Evolutionary conservation across 1,140 invertebrate species (phyloP).

Genomic region (Drosophila suzukii): DNA sequence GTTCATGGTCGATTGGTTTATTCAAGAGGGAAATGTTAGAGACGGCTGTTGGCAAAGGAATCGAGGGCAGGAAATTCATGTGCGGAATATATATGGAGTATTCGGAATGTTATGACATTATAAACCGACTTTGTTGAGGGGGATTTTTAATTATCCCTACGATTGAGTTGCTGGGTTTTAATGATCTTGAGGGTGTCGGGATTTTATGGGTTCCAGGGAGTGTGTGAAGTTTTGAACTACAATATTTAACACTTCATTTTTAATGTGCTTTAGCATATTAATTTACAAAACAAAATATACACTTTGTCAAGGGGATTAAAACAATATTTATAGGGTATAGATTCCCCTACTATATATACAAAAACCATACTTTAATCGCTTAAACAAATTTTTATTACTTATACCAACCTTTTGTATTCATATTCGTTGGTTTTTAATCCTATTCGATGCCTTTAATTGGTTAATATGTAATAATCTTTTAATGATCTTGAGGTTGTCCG

Average conservation of each 20-base stretch:
- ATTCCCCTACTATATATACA: too few relatives aligned
- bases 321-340: too few relatives aligned
- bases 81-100: slow-evolving; percentile 17
- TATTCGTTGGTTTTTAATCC: too few relatives aligned
- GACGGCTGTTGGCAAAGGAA: slow-evolving; percentile 5
- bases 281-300: neutral
- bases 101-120: slow-evolving; percentile 28
- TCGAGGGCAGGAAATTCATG: slow-evolving; percentile 31
- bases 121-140: slow-evolving; percentile 7
- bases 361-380: neutral
- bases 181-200: slow-evolving; percentile 6
- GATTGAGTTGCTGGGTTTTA: slow-evolving; percentile 28
- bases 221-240: neutral
- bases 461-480: too few relatives aligned
- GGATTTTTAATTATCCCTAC: slow-evolving; percentile 36
- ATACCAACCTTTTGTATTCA: too few relatives aligned
- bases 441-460: too few relatives aligned
- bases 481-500: too few relatives aligned
- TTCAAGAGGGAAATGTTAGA: slow-evolving; percentile 41
- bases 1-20: slow-evolving; percentile 49
- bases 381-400: neutral
- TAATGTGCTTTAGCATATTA: neutral
- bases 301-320: neutral
- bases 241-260: neutral
- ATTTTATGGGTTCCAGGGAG: slow-evolving; percentile 8